A percentile compares a stretch with the other conserved stretches of the same genome.
These are phyloP conservation scores for Patiria miniata DNA, from an alignment of 35 echinoderm and acorn worm species.

Conservation along the genomic window DNA sequence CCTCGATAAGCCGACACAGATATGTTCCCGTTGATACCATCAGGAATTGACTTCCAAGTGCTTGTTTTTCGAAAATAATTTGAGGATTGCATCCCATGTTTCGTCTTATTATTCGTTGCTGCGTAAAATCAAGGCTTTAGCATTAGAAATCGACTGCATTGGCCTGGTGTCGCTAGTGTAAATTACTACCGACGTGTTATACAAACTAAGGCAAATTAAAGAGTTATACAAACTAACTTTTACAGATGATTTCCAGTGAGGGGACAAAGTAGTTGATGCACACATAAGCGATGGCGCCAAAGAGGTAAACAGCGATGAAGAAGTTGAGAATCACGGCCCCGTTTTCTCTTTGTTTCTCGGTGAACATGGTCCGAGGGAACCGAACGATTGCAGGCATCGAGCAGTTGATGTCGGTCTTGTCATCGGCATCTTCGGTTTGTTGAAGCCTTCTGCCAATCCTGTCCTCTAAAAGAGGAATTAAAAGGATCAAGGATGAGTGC, in stretches of 20 bases:
- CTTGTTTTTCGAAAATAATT: too few relatives aligned
- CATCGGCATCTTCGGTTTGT: background rate
- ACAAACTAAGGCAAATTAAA: background rate
- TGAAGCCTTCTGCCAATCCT: background rate
- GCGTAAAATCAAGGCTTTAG: too few relatives aligned
- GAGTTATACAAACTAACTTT: conserved; percentile 65
- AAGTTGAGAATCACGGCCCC: conserved; percentile 80
- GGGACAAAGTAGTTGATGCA: conserved; percentile 89
- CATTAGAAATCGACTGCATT: too few relatives aligned
- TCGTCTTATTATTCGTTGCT: too few relatives aligned
- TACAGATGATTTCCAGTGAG: conserved; percentile 74
- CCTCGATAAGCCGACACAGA: too few relatives aligned
- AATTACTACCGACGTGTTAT: too few relatives aligned
- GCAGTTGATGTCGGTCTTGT: conserved; percentile 48
- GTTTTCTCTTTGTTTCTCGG: conserved; percentile 39
- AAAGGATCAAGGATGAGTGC: too few relatives aligned
- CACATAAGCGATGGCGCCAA: conserved; percentile 73
- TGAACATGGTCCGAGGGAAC: conserved; percentile 70
- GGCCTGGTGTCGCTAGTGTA: too few relatives aligned
- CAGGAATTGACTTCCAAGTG: too few relatives aligned
- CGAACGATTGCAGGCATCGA: conserved; percentile 58
- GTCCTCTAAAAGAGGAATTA: too few relatives aligned
- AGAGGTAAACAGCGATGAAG: conserved; percentile 72
- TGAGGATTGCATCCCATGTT: too few relatives aligned
- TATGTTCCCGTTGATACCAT: too few relatives aligned